Conservation (phyloP, 53 echinoderm and acorn worm genomes). For the Zoroaster sp. region DNA sequence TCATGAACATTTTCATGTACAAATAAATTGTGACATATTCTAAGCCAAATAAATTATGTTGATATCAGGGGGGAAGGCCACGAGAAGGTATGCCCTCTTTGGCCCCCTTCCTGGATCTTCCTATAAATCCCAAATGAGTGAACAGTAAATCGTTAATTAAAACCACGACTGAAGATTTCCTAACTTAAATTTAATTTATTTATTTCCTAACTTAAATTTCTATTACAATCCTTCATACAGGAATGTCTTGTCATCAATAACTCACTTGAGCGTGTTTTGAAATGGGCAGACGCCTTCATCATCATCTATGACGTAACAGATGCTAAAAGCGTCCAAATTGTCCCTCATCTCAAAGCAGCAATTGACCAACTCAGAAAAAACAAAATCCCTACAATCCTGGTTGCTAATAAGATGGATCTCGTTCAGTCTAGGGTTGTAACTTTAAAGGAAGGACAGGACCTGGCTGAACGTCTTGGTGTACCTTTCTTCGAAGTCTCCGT, state of each 20-base stretch:
- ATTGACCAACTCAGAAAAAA: background rate
- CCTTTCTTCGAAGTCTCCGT: conserved; percentile 56
- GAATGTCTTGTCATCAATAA: background rate
- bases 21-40: too few relatives aligned
- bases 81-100: too few relatives aligned
- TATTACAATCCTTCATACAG: background rate
- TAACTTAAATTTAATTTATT: background rate
- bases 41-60: too few relatives aligned
- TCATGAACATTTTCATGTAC: too few relatives aligned
- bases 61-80: too few relatives aligned
- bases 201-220: too few relatives aligned
- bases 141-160: too few relatives aligned
- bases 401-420: conserved; percentile 53
- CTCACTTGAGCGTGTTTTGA: conserved; percentile 20
- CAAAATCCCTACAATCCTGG: conserved; percentile 5
- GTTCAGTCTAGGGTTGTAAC: conserved; percentile 40
- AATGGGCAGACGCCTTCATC: conserved; percentile 62
- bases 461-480: conserved; percentile 3
- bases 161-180: background rate
- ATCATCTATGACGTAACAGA: conserved; percentile 45
- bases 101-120: too few relatives aligned
- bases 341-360: conserved; percentile 24
- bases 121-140: too few relatives aligned
- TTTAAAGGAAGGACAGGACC: conserved; percentile 17
- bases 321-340: background rate